Evolutionary conservation across 1,140 invertebrate genomes (phyloP), one percentile per base, ranked within the genome.

Genomic region (Macrosteles quadrilineatus): DNA sequence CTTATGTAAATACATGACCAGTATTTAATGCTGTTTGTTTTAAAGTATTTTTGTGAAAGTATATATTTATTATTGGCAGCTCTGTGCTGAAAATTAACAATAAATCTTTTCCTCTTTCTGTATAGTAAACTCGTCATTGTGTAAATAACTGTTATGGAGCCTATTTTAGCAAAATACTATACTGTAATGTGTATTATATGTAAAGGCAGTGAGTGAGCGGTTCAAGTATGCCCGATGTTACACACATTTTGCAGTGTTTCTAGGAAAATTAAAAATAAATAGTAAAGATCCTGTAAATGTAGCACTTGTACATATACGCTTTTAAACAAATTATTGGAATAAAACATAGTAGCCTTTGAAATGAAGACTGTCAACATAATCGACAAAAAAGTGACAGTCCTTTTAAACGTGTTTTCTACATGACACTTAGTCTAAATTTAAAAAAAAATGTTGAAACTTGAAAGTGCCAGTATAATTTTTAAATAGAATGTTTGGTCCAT

Each of bases 21-120:
- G 63, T 66, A 66, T 66, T 66, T 66, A 66, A 66, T 66, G 63
- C 63, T 66, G 63, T 43, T 66, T 66, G 23, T 66, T 43, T 12
- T 43, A 66, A 66, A 66, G 63, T 66, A 66, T 66, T 66, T 64
- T 66, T 66, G 40, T 66, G 63, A 66, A 66, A 66, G 36, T 40
- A 66, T 27, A 43, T 66, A 66, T 66, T 43, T 43, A 6, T 57
- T 57, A 40, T 40, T 21, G 63, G 63, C 63, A 66, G 63, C 63
- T 66, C 63, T 27, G 36, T 14, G n/a, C 21, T 21, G 40, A 66
- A 43, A 19, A 43, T 63, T 36, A 31, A 63, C 63, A 66, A 66
- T 66, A 45, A 66, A 43, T 36, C 12, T 43, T 66, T 40, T 25
- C 55, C 27, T 59, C 12, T 59, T 59, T 59, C 21, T 59, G 55